Conservation (phyloP, 2,888 invertebrate species). For the Ypsolopha scabrella region DNA sequence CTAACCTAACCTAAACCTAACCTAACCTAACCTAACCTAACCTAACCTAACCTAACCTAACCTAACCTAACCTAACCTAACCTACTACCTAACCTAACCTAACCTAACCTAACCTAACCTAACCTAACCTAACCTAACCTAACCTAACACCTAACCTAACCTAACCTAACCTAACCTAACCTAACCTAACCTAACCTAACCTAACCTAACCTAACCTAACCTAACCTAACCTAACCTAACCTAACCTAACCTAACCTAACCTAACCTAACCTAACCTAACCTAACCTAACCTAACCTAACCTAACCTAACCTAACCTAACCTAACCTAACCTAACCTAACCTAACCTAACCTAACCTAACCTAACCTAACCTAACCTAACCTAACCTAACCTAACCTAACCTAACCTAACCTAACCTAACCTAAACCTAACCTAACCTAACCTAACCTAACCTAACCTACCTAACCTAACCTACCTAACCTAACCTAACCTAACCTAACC, state of each 20-base stretch:
- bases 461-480: neutral
- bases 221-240: slow-evolving; percentile 1
- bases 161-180: neutral
- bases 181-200: slow-evolving; percentile 1
- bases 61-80: slow-evolving; percentile 1
- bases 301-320: neutral
- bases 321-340: neutral
- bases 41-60: slow-evolving; percentile 1
- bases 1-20: neutral
- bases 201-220: neutral
- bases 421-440: too few species aligned
- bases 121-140: neutral
- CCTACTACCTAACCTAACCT: neutral
- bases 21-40: slow-evolving; percentile 1
- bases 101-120: slow-evolving; percentile 1
- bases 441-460: neutral
- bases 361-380: too few species aligned
- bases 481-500: too few species aligned
- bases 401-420: too few species aligned
- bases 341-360: too few species aligned
- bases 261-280: slow-evolving; percentile 1
- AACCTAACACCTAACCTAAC: too few species aligned
- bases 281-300: slow-evolving; percentile 1
- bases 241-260: slow-evolving; percentile 1
- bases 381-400: too few species aligned